Evolutionary conservation across 2,888 invertebrate genomes (phyloP).

Genomic region (Morpho helenor): DNA sequence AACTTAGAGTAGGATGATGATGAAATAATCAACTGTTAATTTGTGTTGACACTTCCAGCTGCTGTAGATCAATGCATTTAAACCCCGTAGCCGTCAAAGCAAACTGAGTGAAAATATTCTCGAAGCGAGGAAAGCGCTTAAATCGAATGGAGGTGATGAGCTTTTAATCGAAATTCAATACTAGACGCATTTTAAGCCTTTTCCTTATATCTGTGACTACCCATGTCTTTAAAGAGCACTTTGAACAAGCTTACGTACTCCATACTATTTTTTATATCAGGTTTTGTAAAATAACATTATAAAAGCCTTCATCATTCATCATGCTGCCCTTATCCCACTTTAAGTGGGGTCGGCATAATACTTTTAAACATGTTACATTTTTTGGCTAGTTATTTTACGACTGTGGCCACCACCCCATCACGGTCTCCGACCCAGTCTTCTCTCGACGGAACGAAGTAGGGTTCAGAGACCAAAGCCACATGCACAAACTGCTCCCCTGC

Average conservation of each 20-base stretch:
- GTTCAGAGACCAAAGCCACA: too few relatives aligned
- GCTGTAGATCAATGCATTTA: slow-evolving; percentile 15
- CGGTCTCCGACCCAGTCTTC: too few relatives aligned
- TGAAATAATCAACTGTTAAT: not conserved
- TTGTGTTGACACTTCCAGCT: slow-evolving; percentile 14
- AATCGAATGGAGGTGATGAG: slow-evolving; percentile 28
- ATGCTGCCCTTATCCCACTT: too few relatives aligned
- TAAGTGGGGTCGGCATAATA: too few relatives aligned
- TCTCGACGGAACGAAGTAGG: too few relatives aligned
- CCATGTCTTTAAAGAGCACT: not conserved
- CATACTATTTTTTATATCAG: not conserved
- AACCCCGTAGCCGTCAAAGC: slow-evolving; percentile 37
- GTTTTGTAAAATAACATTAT: too few relatives aligned
- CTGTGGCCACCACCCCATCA: too few relatives aligned
- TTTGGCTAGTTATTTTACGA: too few relatives aligned
- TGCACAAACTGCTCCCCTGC: too few relatives aligned
- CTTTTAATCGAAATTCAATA: slow-evolving; percentile 29
- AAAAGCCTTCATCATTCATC: too few relatives aligned
- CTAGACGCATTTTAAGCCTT: slow-evolving; percentile 26
- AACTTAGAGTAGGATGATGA: too few relatives aligned
- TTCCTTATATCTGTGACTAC: slow-evolving; percentile 12
- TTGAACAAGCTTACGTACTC: not conserved
- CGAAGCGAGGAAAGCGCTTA: slow-evolving; percentile 29
- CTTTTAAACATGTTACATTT: too few relatives aligned
- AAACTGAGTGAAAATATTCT: slow-evolving; percentile 47